Conservation (phyloP, 2,888 invertebrate species). For the Biston stratarius region DNA sequence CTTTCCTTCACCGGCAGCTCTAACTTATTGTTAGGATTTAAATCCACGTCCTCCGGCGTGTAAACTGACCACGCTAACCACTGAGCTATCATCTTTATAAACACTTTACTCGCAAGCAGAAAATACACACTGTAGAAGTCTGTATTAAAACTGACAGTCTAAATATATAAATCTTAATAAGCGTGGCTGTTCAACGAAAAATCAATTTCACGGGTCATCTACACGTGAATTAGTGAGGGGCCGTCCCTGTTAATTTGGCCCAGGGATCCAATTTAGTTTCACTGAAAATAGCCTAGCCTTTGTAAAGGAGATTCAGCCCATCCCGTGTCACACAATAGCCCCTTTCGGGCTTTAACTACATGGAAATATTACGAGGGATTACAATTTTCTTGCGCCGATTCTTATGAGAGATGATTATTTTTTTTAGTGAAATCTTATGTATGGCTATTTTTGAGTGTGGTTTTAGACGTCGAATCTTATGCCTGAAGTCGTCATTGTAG, state of each 20-base stretch:
- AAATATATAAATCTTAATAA: slow-evolving; percentile 34
- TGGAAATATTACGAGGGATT: slow-evolving; percentile 39
- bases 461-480: neutral
- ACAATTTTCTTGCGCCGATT: slow-evolving; percentile 38
- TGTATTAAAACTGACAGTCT: slow-evolving; percentile 17
- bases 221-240: slow-evolving; percentile 49
- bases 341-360: slow-evolving; percentile 35
- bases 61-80: too few species aligned
- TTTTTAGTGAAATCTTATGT: slow-evolving; percentile 17
- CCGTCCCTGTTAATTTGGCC: slow-evolving; percentile 49
- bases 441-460: slow-evolving; percentile 2
- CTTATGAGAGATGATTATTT: slow-evolving; percentile 25
- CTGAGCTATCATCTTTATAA: too few species aligned
- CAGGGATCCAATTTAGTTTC: slow-evolving; percentile 49
- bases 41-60: too few species aligned
- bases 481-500: too few species aligned
- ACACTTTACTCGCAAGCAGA: too few species aligned
- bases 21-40: too few species aligned
- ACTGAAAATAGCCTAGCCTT: slow-evolving; percentile 43
- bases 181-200: slow-evolving; percentile 47
- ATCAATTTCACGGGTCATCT: slow-evolving; percentile 64
- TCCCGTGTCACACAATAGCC: slow-evolving; percentile 35
- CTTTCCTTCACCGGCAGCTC: too few species aligned
- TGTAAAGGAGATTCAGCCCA: slow-evolving; percentile 35
- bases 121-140: neutral